phyloP scores from a whole-genome alignment of 2,797 vertebrate genomes.

The Alca torda region DNA sequence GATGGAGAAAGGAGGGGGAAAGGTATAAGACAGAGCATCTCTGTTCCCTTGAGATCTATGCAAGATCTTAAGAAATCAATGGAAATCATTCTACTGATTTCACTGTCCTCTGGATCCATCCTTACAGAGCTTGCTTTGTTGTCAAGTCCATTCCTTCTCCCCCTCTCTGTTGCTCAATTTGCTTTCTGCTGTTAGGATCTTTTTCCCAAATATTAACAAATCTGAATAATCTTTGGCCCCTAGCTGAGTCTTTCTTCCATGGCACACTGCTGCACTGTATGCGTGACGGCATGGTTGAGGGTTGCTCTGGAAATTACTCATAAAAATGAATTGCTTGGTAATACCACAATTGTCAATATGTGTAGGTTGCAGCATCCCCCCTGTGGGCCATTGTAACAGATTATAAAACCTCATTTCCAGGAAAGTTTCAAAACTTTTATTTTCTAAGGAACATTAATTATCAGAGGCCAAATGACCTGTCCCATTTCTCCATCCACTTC shows the following conservation, averaged over 20 bases:
- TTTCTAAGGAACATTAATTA: slow-evolving; percentile 69
- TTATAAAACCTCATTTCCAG: slow-evolving; percentile 71
- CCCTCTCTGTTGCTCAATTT: slow-evolving; percentile 30
- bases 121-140: not conserved
- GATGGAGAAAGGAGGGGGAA: not conserved
- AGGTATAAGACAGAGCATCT: not conserved
- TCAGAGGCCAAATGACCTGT: slow-evolving; percentile 31
- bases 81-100: slow-evolving; percentile 6
- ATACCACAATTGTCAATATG: slow-evolving; percentile 65
- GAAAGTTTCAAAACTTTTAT: slow-evolving; percentile 73
- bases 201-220: slow-evolving; percentile 56
- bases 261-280: slow-evolving; percentile 10
- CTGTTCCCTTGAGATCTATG: not conserved
- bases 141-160: slow-evolving; percentile 20
- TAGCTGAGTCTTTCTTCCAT: slow-evolving; percentile 17
- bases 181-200: slow-evolving; percentile 21
- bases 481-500: slow-evolving; percentile 37
- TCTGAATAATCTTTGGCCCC: slow-evolving; percentile 36
- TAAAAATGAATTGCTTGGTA: slow-evolving; percentile 68
- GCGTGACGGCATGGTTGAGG: slow-evolving; percentile 24
- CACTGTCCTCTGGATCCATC: not conserved
- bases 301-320: slow-evolving; percentile 64
- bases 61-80: not conserved
- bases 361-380: slow-evolving; percentile 62
- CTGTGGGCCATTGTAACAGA: slow-evolving; percentile 57